Conservation (phyloP, 2,797 vertebrate genomes). For the Gallinago solitaria region DNA sequence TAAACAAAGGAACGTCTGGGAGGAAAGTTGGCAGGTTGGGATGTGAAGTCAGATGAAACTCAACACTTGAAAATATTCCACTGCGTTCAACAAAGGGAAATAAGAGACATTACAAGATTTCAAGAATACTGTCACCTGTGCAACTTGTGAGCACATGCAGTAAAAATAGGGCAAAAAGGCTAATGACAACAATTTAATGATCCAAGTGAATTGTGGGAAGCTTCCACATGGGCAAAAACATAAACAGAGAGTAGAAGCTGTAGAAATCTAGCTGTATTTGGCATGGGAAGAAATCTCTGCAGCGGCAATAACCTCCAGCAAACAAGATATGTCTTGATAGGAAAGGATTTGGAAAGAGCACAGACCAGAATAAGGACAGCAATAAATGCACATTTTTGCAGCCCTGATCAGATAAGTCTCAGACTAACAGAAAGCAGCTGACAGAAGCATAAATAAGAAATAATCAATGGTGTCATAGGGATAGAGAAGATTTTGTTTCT, state of each 20-base stretch:
- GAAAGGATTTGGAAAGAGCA: not conserved
- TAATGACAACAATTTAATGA: not conserved
- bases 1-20: not conserved
- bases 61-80: not conserved
- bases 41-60: not conserved
- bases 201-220: not conserved
- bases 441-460: constrained; percentile 38
- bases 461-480: not conserved
- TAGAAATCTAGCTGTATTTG: not conserved
- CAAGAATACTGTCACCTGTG: not conserved
- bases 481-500: not conserved
- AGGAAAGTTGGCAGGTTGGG: not conserved
- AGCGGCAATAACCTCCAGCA: not conserved
- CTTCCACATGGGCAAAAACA: not conserved
- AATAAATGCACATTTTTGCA: constrained; percentile 27
- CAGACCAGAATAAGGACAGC: not conserved
- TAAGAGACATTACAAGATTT: not conserved
- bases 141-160: not conserved
- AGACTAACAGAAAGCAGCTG: not conserved
- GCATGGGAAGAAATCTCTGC: not conserved
- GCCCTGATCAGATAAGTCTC: constrained; percentile 14
- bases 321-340: not conserved
- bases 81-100: not conserved
- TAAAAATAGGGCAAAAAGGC: not conserved
- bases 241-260: not conserved